A percentile compares a stretch with the other conserved stretches of the same genome.
Evolutionary conservation across 37 sponge, comb jelly and placozoan genomes (phyloP).

Genomic region (Tethya wilhelma): DNA sequence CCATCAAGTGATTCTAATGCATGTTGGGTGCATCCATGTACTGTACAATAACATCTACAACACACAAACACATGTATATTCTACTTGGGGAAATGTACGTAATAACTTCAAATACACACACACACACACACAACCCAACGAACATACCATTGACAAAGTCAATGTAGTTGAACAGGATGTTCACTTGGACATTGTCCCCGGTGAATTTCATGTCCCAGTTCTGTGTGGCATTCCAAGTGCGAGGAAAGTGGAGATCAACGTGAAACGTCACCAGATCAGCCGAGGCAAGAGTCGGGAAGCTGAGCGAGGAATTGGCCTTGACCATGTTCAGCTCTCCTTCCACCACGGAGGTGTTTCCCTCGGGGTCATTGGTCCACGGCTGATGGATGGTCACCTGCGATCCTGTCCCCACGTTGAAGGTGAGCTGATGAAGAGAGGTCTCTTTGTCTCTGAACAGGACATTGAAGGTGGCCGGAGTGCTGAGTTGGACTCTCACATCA

Average conservation of each 20-base stretch:
- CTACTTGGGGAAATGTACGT: neutral
- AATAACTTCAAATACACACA: too few species aligned
- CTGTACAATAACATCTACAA: too few species aligned
- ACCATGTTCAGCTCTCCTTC: constrained; percentile 28
- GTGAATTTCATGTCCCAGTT: constrained; percentile 76
- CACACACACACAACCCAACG: too few species aligned
- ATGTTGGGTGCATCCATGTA: too few species aligned
- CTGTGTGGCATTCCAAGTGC: constrained; percentile 81
- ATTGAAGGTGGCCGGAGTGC: constrained; percentile 6
- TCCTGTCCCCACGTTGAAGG: neutral
- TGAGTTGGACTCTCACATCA: constrained; percentile 41
- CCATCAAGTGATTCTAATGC: too few species aligned
- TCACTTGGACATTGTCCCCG: constrained; percentile 25
- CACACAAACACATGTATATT: too few species aligned
- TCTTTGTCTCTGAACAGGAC: constrained; percentile 32
- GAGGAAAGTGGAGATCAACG: constrained; percentile 66
- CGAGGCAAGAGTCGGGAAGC: constrained; percentile 7
- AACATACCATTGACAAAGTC: constrained; percentile 81
- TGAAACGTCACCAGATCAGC: constrained; percentile 16
- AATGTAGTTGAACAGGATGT: constrained; percentile 76
- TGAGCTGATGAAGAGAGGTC: neutral
- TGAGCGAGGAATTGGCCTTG: constrained; percentile 24
- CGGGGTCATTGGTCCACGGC: constrained; percentile 54
- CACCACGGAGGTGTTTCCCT: constrained; percentile 46
- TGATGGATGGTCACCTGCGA: constrained; percentile 27